Base-by-base conservation (phyloP, 2,113 vertebrate genomes). In the Myodes glareolus region DNA sequence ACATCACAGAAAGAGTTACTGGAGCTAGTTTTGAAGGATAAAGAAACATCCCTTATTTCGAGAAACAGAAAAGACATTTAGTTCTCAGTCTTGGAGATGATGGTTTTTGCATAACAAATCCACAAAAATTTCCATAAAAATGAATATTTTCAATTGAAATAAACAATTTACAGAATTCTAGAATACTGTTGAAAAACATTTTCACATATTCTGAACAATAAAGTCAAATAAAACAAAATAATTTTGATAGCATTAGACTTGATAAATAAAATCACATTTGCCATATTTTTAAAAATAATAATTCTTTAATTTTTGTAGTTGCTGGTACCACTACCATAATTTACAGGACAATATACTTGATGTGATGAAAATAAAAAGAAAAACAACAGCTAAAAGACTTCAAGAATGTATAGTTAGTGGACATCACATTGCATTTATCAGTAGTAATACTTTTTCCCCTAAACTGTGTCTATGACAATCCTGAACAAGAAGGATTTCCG, bases 381-480 rank as follows among this genome's bases (percentile, higher is more conserved):
- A 81, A 58, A 39, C 11, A 39, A 61, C 36, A 39, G 36, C 25
- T 12, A 82, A 82, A 82, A 27, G 33, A 61, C 52, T 12, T 27
- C 21, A 82, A 23, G 5, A 55, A 82, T 82, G 21, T n/a, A 17
- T 25, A 39, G 42, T 39, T 45, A 33, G 33, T 45, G 42, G 58
- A 42, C 39, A 45, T 3, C 14, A 4, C 39, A 45, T 45, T 45
- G 23, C 39, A 65, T 19, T 65, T 19, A 65, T 65, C 25, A 45
- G 45, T 33, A 63, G 7, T 4, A 42, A 3, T 10, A 29, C 7
- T 16, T 42, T 42, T 99, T 3, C n/a, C 99, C 99, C 98, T 98
- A 99, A 98, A 99, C 99, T 99, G 98, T 99, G 98, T 98, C 99
- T 99, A 99, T 99, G 98, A 99, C 99, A 99, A 99, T 99, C 99